These are phyloP conservation scores for Rhynchomys soricoides DNA, from an alignment of 2,113 vertebrate genomes.

Conservation along the genomic window DNA sequence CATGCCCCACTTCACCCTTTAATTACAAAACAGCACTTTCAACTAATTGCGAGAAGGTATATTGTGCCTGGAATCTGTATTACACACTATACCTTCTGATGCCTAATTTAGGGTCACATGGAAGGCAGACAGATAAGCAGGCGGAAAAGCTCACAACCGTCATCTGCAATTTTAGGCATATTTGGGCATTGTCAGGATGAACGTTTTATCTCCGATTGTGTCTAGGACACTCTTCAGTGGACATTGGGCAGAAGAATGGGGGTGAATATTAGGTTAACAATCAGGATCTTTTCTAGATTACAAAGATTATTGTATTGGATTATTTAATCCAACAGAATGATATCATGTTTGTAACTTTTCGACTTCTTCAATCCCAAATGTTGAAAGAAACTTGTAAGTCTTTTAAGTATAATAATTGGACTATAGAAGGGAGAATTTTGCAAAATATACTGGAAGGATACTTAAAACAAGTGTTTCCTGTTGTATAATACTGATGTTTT, in stretches of 20 bases:
- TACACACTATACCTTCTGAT: slow-evolving; percentile 83
- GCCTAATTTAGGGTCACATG: slow-evolving; percentile 78
- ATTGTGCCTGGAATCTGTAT: slow-evolving; percentile 79
- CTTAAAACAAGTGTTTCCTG: background rate
- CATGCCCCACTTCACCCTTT: slow-evolving; percentile 87
- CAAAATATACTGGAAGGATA: slow-evolving; percentile 16
- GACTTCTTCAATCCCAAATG: background rate
- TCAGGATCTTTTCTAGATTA: slow-evolving; percentile 30
- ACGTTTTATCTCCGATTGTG: slow-evolving; percentile 65
- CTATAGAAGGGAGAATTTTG: background rate
- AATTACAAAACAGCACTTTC: slow-evolving; percentile 86
- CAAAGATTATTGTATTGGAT: background rate
- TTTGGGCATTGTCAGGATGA: slow-evolving; percentile 65
- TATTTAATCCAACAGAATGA: background rate
- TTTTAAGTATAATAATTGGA: background rate
- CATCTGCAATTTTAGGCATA: slow-evolving; percentile 74
- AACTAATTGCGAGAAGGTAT: slow-evolving; percentile 84
- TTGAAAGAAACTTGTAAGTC: slow-evolving; percentile 16
- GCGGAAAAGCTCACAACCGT: slow-evolving; percentile 67
- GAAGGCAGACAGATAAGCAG: slow-evolving; percentile 77
- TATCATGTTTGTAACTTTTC: slow-evolving; percentile 41
- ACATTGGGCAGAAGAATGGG: background rate
- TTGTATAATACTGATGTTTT: slow-evolving; percentile 34
- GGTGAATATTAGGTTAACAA: slow-evolving; percentile 55
- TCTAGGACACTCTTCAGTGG: slow-evolving; percentile 15